These are phyloP conservation scores for Anoplolepis gracilipes DNA, from an alignment of 1,140 invertebrate species.

Conservation along the genomic window DNA sequence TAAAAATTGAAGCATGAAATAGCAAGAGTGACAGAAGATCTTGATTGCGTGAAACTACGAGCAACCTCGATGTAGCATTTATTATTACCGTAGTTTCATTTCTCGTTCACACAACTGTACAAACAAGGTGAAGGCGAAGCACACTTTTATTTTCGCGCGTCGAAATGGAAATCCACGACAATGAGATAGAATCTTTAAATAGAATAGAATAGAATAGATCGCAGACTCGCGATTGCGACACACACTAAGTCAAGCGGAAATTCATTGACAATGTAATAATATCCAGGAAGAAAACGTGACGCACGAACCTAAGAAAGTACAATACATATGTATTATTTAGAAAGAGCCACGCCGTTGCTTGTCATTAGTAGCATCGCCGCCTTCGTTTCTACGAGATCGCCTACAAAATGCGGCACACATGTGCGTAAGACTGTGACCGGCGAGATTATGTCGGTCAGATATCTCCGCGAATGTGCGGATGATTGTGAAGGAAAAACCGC, in stretches of 20 bases:
- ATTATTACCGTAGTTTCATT: background rate
- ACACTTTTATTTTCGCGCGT: background rate
- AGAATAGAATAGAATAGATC: slow-evolving; percentile 3
- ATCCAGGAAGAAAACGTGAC: background rate
- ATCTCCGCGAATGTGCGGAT: slow-evolving; percentile 56
- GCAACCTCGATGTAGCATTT: background rate
- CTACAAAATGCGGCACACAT: slow-evolving; percentile 81
- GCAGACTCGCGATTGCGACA: slow-evolving; percentile 16
- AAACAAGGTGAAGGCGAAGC: slow-evolving; percentile 40
- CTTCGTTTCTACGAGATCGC: slow-evolving; percentile 74
- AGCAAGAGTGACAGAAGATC: background rate
- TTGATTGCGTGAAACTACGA: background rate
- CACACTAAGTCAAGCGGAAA: slow-evolving; percentile 24
- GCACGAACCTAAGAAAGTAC: background rate
- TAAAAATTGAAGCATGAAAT: background rate
- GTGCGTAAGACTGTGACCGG: slow-evolving; percentile 81
- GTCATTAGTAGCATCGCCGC: slow-evolving; percentile 14
- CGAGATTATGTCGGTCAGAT: slow-evolving; percentile 78
- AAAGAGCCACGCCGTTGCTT: slow-evolving; percentile 4
- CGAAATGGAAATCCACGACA: background rate
- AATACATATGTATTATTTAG: background rate
- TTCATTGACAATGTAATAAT: slow-evolving; percentile 23
- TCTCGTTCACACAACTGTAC: background rate
- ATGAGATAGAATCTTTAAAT: background rate
- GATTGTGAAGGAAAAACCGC: slow-evolving; percentile 35